A percentile compares a stretch with the other conserved stretches of the same genome.
Evolutionary conservation across 1,140 invertebrate genomes (phyloP).

Genomic region (Euwallacea fornicatus): DNA sequence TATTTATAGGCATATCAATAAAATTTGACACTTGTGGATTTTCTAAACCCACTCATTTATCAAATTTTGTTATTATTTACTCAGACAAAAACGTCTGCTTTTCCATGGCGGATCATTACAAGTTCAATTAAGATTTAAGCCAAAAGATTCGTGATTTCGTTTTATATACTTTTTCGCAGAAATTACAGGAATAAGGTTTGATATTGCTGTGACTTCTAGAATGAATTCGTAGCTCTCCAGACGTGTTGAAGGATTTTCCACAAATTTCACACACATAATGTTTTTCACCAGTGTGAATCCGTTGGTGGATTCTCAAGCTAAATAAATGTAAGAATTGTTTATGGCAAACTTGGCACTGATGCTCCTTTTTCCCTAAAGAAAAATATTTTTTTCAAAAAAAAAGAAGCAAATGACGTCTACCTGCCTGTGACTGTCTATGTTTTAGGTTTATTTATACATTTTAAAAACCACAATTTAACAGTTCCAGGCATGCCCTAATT

Average conservation of each 20-base stretch:
- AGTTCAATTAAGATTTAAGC: neutral
- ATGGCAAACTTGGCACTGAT: constrained; percentile 58
- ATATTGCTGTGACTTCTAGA: constrained; percentile 59
- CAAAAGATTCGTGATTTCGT: neutral
- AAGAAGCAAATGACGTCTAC: too few relatives aligned
- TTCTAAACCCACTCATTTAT: too few relatives aligned
- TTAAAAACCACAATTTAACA: too few relatives aligned
- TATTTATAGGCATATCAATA: too few relatives aligned
- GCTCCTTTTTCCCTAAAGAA: constrained; percentile 49
- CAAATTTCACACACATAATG: constrained; percentile 49
- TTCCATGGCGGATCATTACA: too few relatives aligned
- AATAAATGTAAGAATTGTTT: constrained; percentile 58
- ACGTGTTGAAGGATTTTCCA: constrained; percentile 62
- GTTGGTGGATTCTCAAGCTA: constrained; percentile 51
- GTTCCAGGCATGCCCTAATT: too few relatives aligned
- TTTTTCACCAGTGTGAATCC: constrained; percentile 52
- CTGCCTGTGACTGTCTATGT: too few relatives aligned
- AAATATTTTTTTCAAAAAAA: too few relatives aligned
- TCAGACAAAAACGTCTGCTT: too few relatives aligned
- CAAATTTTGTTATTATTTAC: too few relatives aligned
- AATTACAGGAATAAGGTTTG: constrained; percentile 74
- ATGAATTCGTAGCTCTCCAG: constrained; percentile 63
- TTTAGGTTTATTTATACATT: too few relatives aligned
- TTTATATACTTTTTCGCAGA: constrained; percentile 58
- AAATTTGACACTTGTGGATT: too few relatives aligned